Conservation (phyloP, 2,888 invertebrate species). For the Globia sparganii region DNA sequence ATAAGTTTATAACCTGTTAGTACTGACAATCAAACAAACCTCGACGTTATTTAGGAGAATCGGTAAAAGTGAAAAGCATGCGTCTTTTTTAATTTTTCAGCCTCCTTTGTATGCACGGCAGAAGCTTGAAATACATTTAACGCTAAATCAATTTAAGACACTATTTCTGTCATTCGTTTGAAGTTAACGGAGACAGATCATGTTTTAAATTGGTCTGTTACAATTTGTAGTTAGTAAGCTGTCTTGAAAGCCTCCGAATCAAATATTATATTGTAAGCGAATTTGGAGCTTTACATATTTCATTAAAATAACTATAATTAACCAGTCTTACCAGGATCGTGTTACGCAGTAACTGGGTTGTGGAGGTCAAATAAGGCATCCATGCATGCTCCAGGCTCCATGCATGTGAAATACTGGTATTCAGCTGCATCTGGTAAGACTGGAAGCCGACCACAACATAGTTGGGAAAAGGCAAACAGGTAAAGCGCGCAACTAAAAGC, state of each 20-base stretch:
- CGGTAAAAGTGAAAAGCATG: conserved; percentile 10
- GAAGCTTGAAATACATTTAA: conserved; percentile 30
- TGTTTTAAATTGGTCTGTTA: conserved; percentile 5
- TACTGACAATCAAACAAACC: conserved; percentile 13
- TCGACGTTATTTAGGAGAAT: conserved; percentile 3
- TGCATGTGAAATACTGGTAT: too few species aligned
- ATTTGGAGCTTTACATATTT: background rate
- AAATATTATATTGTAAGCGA: background rate
- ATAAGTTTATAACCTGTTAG: conserved; percentile 17
- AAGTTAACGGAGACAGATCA: conserved; percentile 10
- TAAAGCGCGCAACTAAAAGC: background rate
- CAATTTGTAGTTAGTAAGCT: conserved; percentile 5
- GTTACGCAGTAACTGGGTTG: too few species aligned
- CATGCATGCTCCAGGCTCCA: too few species aligned
- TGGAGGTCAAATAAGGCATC: too few species aligned
- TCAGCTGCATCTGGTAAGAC: background rate
- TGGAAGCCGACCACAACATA: background rate
- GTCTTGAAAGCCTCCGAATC: background rate
- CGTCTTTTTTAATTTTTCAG: conserved; percentile 20
- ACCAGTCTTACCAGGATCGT: too few species aligned
- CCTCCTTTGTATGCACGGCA: background rate
- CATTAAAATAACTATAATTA: background rate
- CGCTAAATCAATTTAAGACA: conserved; percentile 17
- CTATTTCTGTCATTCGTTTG: conserved; percentile 14
- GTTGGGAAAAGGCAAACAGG: too few species aligned